Conservation (phyloP, 2,113 vertebrate species). For the Phaetusa simplex region DNA sequence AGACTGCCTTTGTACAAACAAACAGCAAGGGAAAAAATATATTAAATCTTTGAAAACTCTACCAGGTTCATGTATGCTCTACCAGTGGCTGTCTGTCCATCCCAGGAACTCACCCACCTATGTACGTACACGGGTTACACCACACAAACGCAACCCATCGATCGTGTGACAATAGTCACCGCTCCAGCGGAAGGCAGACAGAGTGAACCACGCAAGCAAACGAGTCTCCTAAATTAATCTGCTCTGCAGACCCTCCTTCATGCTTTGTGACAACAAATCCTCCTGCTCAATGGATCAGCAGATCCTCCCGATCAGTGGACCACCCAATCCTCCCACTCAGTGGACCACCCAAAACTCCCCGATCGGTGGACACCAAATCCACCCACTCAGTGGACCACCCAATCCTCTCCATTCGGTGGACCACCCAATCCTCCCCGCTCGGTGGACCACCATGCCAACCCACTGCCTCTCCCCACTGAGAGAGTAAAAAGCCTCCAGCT, state of each 20-base stretch:
- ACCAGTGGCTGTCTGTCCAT: neutral
- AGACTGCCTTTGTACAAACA: neutral
- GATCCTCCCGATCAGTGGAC: neutral
- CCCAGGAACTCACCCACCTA: neutral
- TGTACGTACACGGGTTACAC: neutral
- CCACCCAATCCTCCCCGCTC: no score
- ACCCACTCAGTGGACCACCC: neutral
- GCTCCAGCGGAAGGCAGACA: fast-evolving
- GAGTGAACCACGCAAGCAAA: neutral
- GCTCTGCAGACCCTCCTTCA: neutral
- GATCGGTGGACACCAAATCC: no score
- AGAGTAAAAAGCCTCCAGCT: neutral
- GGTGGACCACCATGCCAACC: neutral
- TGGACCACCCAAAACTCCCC: neutral
- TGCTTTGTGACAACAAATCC: neutral
- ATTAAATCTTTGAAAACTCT: neutral
- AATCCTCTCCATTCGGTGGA: neutral
- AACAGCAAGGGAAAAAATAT: neutral
- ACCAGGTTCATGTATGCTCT: neutral
- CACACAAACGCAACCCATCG: neutral
- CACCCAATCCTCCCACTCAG: neutral
- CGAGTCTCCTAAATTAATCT: neutral
- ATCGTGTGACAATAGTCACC: neutral
- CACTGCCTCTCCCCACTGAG: fast-evolving
- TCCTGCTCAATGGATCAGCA: neutral